Base-by-base conservation (phyloP, 2,888 invertebrate species). In the Lypha dubia region DNA sequence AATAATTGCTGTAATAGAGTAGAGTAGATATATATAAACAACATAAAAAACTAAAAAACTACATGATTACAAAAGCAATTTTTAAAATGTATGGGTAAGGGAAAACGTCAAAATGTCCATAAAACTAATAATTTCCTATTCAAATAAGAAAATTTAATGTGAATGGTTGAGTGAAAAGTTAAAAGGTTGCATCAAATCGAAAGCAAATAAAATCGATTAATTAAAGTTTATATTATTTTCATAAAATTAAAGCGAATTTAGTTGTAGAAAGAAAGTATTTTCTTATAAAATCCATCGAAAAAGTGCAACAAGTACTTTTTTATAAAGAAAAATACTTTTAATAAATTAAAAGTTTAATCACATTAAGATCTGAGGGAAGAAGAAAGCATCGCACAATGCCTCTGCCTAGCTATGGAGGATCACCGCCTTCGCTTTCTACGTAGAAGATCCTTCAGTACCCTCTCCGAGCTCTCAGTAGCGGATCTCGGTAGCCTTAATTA, bases 1-100 rank as follows among this genome's bases (percentile, higher is more conserved):
- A 90, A 32, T 86, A 90, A 86, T 85, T 88, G 87, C 92, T 91
- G 73, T 44, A 87, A 87, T 80, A 74, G 56, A 81, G 22, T 77
- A 77, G 41, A 70, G 24, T 74, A 80, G 17, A 75, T 17, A 32
- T 6, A 75, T 17, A 32, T 6, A 73, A 6, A 65, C 22, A 71
- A 63, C 15, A 68, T 20, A 28, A 62, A 53, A 74, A 60, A n/a
- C n/a, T n/a, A n/a, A n/a, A n/a, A n/a, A n/a, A n/a, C n/a, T 51
- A 53, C n/a, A 56, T 41, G n/a, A 74, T 60, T 41, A 70, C 9
- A 62, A 28, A 35, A 46, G 60, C 15, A 49, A 62, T 44, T 70
- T 38, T 15, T 44, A 73, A 58, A 65, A 46, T 22, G 20, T 15
- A 3, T 51, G 38, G 20, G 24, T 38, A 22, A 7, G n/a, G 17